Evolutionary conservation across 35 echinoderm and acorn worm species (phyloP), one percentile per base, ranked within the genome.

Genomic region (Chiridota heheva): DNA sequence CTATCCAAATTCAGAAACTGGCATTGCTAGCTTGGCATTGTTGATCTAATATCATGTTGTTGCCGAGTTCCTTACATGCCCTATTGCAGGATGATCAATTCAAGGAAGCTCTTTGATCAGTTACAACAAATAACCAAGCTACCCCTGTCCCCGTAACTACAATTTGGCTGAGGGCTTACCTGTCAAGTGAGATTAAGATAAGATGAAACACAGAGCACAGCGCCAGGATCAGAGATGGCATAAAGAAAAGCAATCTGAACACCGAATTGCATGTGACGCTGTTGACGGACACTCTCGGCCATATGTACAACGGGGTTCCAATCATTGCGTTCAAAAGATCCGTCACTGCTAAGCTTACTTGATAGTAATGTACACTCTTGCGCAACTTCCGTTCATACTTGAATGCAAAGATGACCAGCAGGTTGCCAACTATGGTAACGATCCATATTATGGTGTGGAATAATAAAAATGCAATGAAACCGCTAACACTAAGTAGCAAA

Each of bases 281-380:
- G 40, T 47, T 74, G 25, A 74, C 25, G 44, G 56, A 31, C 24
- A 74, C 43, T 26, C 70, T 20, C 47, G 47, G 47, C 18, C 10
- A 42, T 3, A 74, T 32, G 28, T 74, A 51, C 70, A 74, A 51
- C 36, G 70, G 44, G 1, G 56, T 74, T 1, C 26, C 70, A 15
- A 74, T 32, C 5, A 44, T 7, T 18, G 43, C 70, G 8, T 42
- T 74, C 40, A 74, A 18, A 74, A 74, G 70, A 74, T 74, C 70
- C 6, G 70, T 33, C 3, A 74, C 17, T 4, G 70, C 70, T 3
- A 74, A 18, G 33, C 70, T 74, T 24, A 46, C 26, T 5, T 51
- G 70, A 51, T 51, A 74, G 7, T 51, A 42, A 44, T 74, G 29
- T n/a, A 47, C 70, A 25, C 43, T 42, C 8, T 42, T 74, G 28